phyloP scores from a whole-genome alignment of 2,888 invertebrate species.

The Heteropelma amictum region DNA sequence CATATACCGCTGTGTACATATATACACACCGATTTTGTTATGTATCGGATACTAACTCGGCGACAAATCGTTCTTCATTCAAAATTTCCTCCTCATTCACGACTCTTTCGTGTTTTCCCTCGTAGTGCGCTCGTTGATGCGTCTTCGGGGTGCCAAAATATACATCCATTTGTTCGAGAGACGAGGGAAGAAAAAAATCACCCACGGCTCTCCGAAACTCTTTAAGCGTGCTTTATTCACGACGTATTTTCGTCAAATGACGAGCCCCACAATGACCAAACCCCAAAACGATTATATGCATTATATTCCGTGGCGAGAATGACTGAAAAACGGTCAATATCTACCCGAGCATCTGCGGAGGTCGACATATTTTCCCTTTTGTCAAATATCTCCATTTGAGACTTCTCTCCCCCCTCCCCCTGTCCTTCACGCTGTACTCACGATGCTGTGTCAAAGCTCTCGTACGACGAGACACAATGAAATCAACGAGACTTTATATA shows the following conservation, averaged over 20 bases:
- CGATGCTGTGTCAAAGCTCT: constrained; percentile 31
- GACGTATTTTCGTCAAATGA: constrained; percentile 18
- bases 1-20: not conserved
- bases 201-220: constrained; percentile 21
- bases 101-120: constrained; percentile 67
- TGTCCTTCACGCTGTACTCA: not conserved
- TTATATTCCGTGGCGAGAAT: constrained; percentile 9
- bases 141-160: constrained; percentile 57
- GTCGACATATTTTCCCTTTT: constrained; percentile 24
- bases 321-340: constrained; percentile 32
- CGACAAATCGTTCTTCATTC: constrained; percentile 74
- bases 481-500: constrained; percentile 7
- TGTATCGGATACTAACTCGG: constrained; percentile 60
- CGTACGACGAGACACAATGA: constrained; percentile 6
- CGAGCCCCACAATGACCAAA: not conserved
- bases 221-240: constrained; percentile 29
- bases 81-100: constrained; percentile 63
- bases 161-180: constrained; percentile 15
- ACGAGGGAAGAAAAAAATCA: not conserved
- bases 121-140: constrained; percentile 64
- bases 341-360: constrained; percentile 4
- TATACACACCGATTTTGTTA: not conserved
- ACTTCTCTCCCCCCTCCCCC: not conserved
- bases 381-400: not conserved
- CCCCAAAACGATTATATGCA: constrained; percentile 19